Percentiles rank a stretch among this genome's conserved stretches.
Evolutionary conservation across 2,888 invertebrate species (phyloP).

Genomic region (Phortica magna): DNA sequence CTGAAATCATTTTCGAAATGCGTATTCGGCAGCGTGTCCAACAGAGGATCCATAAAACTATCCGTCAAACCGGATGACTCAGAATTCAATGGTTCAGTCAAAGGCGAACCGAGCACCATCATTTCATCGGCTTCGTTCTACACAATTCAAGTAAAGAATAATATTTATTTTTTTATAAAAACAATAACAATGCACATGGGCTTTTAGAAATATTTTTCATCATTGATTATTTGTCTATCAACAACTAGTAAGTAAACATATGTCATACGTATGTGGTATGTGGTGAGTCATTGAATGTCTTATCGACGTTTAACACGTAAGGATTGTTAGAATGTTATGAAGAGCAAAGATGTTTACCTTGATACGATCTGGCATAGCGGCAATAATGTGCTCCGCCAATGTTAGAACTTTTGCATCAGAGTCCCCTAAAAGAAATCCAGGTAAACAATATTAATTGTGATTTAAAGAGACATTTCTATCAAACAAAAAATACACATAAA

Average conservation of each 20-base stretch:
- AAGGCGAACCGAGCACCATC: constrained; percentile 81
- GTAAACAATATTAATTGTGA: constrained; percentile 28
- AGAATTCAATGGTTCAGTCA: constrained; percentile 78
- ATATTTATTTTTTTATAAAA: constrained; percentile 15
- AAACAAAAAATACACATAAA: constrained; percentile 33
- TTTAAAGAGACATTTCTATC: background rate
- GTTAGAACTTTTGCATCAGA: constrained; percentile 95
- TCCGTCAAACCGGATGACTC: constrained; percentile 80
- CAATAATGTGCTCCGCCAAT: constrained; percentile 98
- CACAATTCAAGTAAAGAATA: constrained; percentile 39
- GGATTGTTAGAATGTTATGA: too few species aligned
- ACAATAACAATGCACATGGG: constrained; percentile 7
- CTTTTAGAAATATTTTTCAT: background rate
- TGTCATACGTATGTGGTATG: too few species aligned
- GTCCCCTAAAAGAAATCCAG: constrained; percentile 86
- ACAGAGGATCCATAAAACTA: constrained; percentile 86
- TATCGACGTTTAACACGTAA: background rate
- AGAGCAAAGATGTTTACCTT: too few species aligned
- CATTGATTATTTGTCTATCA: background rate
- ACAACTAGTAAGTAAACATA: too few species aligned
- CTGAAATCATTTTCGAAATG: constrained; percentile 86
- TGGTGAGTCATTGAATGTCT: background rate
- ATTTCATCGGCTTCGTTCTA: constrained; percentile 89
- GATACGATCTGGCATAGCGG: constrained; percentile 98
- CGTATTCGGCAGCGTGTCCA: constrained; percentile 83